Base-by-base conservation (phyloP, 2,797 vertebrate species). In the Periophthalmus magnuspinnatus region DNA sequence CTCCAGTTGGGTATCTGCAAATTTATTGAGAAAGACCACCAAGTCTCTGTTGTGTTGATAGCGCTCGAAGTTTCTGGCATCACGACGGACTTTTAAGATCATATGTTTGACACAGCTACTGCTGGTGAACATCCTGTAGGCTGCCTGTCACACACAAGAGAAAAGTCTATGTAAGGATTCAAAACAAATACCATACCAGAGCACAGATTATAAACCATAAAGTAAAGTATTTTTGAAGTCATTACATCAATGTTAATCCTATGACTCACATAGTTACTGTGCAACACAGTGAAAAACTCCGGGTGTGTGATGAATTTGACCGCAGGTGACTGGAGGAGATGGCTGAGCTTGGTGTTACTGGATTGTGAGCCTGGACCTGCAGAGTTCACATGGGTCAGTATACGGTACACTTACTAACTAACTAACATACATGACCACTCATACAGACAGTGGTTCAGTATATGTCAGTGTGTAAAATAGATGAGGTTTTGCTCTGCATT, bases 71-170 rank as follows among this genome's bases (percentile, higher is more conserved):
- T 98, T 99, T 11, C 95, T 94, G 21, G 97, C 95, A 1, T 99
- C 97, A n/a, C 96, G 93, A 0, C 97, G 96, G 71, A 99, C 95
- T 90, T 99, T 99, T 84, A 99, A 90, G 81, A 98, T 95, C 97
- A 99, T 99, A 89, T 99, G 97, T 89, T 99, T 99, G 71, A 99
- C 93, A 80, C 97, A 99, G 81, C 95, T 98, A 81, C 96, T 99
- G 91, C 95, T 97, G 81, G 96, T 97, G 89, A 99, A 99, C 88
- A 97, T 96, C 77, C 95, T 91, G 88, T 98, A 99, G 69, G 96
- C 96, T 87, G 95, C 95, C 97, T 99, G 77, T 0, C 24, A 36
- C 48, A 34, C 16, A 52, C 32, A 24, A 32, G 21, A 32, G 22
- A 33, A 3, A 57, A 62, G 11, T 48, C 32, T 3, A 5, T 8